phyloP scores from a whole-genome alignment of 2,888 invertebrate species.

The Cantharis rustica region DNA sequence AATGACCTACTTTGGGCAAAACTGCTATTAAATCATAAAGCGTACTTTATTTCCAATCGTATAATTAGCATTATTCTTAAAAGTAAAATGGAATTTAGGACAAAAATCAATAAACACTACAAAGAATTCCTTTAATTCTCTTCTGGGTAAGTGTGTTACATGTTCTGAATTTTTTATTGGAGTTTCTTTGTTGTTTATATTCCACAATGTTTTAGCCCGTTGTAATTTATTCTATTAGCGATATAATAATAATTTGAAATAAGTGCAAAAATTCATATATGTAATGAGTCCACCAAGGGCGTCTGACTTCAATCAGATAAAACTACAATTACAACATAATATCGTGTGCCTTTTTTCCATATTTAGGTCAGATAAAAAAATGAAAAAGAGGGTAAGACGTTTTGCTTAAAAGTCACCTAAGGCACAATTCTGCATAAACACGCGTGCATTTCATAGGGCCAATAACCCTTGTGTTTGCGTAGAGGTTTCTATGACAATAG shows the following conservation, averaged over 20 bases:
- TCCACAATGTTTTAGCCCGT: not conserved
- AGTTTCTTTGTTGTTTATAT: not conserved
- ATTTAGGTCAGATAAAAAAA: constrained; percentile 13
- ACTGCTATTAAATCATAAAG: not conserved
- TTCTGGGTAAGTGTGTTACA: not conserved
- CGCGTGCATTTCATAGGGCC: constrained; percentile 35
- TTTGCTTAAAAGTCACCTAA: not conserved
- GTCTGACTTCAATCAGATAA: constrained; percentile 6
- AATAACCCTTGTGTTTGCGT: constrained; percentile 51
- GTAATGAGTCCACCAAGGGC: constrained; percentile 11
- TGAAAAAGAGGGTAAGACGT: constrained; percentile 9
- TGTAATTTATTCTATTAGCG: not conserved
- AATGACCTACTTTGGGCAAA: not conserved
- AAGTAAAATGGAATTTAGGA: not conserved
- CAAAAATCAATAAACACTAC: not conserved
- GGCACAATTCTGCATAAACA: not conserved
- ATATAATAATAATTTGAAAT: not conserved
- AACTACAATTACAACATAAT: constrained; percentile 3
- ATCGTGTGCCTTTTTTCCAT: not conserved
- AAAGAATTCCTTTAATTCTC: not conserved
- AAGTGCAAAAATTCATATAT: constrained; percentile 12
- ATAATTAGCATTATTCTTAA: not conserved
- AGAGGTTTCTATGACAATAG: constrained; percentile 45
- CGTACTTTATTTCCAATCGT: not conserved
- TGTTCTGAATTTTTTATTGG: not conserved